phyloP scores from a whole-genome alignment of 2,797 vertebrate genomes.

The Malurus leucopterus region DNA sequence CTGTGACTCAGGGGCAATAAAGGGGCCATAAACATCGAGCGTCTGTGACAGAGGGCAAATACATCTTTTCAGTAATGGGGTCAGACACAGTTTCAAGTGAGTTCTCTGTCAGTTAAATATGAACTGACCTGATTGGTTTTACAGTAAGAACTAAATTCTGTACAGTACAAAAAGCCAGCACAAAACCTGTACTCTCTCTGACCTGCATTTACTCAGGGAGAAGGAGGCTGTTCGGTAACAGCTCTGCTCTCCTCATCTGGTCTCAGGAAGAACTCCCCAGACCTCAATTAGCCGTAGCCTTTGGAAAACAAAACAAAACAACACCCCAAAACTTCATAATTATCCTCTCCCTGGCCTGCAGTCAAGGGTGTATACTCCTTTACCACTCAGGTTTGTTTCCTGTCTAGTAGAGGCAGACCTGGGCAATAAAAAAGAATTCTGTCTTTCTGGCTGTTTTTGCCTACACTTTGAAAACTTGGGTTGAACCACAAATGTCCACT shows the following conservation, averaged over 20 bases:
- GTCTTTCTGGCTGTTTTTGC: background rate
- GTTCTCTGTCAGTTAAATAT: background rate
- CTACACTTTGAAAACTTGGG: background rate
- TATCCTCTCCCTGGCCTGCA: background rate
- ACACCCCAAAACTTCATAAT: background rate
- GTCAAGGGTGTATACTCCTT: background rate
- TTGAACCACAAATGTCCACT: background rate
- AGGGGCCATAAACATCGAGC: slow-evolving; percentile 3
- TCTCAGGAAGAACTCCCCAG: background rate
- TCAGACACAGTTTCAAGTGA: slow-evolving; percentile 7
- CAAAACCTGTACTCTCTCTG: background rate
- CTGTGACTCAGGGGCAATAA: slow-evolving; percentile 16
- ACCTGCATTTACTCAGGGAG: background rate
- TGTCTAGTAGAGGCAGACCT: background rate
- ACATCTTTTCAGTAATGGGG: background rate
- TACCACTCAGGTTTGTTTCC: background rate
- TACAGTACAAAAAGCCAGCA: background rate
- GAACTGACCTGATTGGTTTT: slow-evolving; percentile 2
- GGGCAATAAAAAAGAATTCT: background rate
- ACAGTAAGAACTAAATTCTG: background rate
- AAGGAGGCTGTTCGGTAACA: background rate
- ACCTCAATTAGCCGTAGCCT: background rate
- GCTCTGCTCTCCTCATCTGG: background rate
- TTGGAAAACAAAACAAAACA: background rate
- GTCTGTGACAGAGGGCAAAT: slow-evolving; percentile 28